Conservation (phyloP, 1,140 invertebrate genomes). For the Brachionus sp. region DNA sequence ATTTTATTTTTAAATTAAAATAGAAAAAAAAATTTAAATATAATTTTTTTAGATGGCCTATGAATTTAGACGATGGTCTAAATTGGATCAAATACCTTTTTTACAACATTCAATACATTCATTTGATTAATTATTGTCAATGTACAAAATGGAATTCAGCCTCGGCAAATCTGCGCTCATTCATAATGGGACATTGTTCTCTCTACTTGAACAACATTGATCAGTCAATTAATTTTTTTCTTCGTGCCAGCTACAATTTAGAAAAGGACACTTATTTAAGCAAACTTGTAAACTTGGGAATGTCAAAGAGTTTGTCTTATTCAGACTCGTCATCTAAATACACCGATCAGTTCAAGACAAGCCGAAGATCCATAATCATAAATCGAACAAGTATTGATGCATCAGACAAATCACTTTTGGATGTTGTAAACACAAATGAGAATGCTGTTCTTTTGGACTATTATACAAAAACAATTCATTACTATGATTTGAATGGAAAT, state of each 20-base stretch:
- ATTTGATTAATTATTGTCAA: slow-evolving; percentile 14
- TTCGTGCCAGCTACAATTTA: slow-evolving; percentile 28
- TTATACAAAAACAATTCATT: slow-evolving; percentile 31
- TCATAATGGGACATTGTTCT: slow-evolving; percentile 35
- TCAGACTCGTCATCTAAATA: no score
- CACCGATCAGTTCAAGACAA: not conserved
- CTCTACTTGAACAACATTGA: slow-evolving; percentile 30
- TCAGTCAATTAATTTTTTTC: slow-evolving; percentile 35
- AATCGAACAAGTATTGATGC: not conserved
- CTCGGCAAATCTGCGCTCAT: not conserved
- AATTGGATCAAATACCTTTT: not conserved
- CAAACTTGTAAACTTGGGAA: not conserved
- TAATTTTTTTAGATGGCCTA: not conserved
- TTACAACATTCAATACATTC: slow-evolving; percentile 15
- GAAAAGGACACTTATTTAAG: not conserved
- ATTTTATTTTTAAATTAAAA: not conserved
- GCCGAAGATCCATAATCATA: slow-evolving; percentile 14
- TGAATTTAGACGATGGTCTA: not conserved
- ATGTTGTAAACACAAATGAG: not conserved
- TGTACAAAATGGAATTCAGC: not conserved
- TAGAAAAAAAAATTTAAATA: no score
- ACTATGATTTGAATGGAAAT: slow-evolving; percentile 43
- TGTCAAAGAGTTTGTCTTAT: not conserved
- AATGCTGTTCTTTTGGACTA: slow-evolving; percentile 27
- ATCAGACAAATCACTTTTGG: not conserved